Conservation (phyloP, 2,888 invertebrate species). For the Ryuthela nishihirai region DNA sequence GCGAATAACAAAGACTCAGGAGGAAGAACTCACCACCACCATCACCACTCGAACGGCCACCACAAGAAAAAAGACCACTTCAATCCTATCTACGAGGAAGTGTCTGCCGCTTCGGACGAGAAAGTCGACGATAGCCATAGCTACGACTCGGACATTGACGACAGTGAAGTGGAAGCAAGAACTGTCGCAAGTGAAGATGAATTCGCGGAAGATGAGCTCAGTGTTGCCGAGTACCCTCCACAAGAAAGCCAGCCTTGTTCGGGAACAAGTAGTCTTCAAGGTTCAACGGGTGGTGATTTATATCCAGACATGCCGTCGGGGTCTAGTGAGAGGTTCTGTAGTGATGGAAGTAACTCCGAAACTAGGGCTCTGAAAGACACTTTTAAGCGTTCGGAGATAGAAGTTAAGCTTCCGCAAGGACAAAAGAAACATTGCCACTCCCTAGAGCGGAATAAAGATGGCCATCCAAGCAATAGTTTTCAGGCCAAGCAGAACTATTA, state of each 20-base stretch:
- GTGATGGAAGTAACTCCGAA: conserved; percentile 16
- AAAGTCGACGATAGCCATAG: conserved; percentile 26
- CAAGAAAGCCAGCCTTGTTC: conserved; percentile 28
- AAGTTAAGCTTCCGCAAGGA: not conserved
- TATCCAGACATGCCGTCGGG: conserved; percentile 28
- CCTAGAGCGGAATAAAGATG: conserved; percentile 38
- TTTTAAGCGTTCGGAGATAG: conserved; percentile 15
- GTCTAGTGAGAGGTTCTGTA: conserved; percentile 25
- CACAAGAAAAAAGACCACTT: conserved; percentile 36
- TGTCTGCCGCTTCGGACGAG: conserved; percentile 41
- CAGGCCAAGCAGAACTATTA: conserved; percentile 40
- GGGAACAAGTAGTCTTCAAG: conserved; percentile 33
- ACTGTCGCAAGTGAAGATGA: conserved; percentile 43
- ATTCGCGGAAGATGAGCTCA: conserved; percentile 43
- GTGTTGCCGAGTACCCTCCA: conserved; percentile 39
- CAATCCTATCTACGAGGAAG: conserved; percentile 43
- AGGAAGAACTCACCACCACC: conserved; percentile 10
- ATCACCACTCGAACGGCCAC: not conserved
- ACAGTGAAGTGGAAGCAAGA: conserved; percentile 39
- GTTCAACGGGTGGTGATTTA: conserved; percentile 33
- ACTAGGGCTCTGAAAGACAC: conserved; percentile 11
- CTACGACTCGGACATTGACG: conserved; percentile 41
- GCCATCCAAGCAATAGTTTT: conserved; percentile 38
- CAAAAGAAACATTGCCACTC: conserved; percentile 35
- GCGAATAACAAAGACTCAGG: conserved; percentile 1